Evolutionary conservation across 2,888 invertebrate species (phyloP).

Genomic region (Pelosia muscerda): DNA sequence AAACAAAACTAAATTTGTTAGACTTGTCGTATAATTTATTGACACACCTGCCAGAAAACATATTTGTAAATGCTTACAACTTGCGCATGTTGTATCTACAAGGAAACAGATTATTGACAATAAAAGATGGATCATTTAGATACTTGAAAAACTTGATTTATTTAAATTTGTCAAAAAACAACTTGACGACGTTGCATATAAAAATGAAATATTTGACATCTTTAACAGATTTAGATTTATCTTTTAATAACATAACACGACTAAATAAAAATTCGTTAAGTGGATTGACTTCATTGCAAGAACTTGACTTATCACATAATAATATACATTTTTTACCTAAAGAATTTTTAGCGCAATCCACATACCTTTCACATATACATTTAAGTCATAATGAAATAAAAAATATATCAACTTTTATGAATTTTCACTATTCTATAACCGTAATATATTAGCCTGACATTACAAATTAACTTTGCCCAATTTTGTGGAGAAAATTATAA

Average conservation of each 20-base stretch:
- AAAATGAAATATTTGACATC: slow-evolving; percentile 19
- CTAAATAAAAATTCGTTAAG: slow-evolving; percentile 2
- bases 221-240: slow-evolving; percentile 36
- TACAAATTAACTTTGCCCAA: not conserved
- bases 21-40: slow-evolving; percentile 43
- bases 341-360: slow-evolving; percentile 15
- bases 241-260: slow-evolving; percentile 26
- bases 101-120: slow-evolving; percentile 33
- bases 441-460: not conserved
- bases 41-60: slow-evolving; percentile 23
- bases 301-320: slow-evolving; percentile 34
- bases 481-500: not conserved
- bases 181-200: slow-evolving; percentile 21
- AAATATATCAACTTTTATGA: slow-evolving; percentile 6
- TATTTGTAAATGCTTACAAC: slow-evolving; percentile 27
- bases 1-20: slow-evolving; percentile 30
- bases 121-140: slow-evolving; percentile 5
- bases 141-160: slow-evolving; percentile 31
- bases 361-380: slow-evolving; percentile 18
- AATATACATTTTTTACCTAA: slow-evolving; percentile 16
- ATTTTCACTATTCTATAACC: not conserved
- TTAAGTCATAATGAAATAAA: slow-evolving; percentile 30
- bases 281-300: slow-evolving; percentile 19
- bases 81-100: slow-evolving; percentile 39
- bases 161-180: slow-evolving; percentile 36